Base-by-base conservation (phyloP, 2,888 invertebrate species). In the Neuroscelio doddi region DNA sequence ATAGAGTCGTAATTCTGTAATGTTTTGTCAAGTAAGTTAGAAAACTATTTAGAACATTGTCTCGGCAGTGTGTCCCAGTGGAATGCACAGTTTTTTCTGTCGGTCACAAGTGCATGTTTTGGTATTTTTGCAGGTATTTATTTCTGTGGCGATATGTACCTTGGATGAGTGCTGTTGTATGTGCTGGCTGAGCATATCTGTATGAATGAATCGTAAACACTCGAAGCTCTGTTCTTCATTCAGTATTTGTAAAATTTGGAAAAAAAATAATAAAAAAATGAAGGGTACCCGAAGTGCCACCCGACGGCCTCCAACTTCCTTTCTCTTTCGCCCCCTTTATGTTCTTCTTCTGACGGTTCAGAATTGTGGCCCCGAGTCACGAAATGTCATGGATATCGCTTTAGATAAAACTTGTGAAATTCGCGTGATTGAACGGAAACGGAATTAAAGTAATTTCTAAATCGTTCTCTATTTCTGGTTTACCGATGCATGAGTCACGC, bases 151-250 rank as follows among this genome's bases (percentile, higher is more conserved):
- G 69, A 79, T 83, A 83, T 83, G 82, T 84, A 84, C 84, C 84
- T 84, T 83, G 79, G 70, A 76, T 84, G 78, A 83, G 83, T 84
- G 79, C 72, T 83, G 80, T 81, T 81, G 83, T 84, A 84, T 84
- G 84, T 84, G 84, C 84, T 84, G 84, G 84, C 84, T 83, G 83
- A 82, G 78, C 81, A 80, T 80, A 65, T 74, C 67, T 72, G 76
- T 76, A 73, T 66, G 66, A 64, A 61, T 68, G 46, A 69, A 67
- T 59, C 66, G 64, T 68, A 64, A 70, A 65, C 68, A 71, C 67
- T 61, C 17, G 21, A 21, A 2, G 21, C 5, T 21, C n/a, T n/a
- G n/a, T n/a, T n/a, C n/a, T n/a, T n/a, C n/a, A n/a, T 52, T 39
- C 29, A 4, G 26, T 36, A 38, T 16, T 21, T 12, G 24, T 12